phyloP scores from a whole-genome alignment of 2,113 vertebrate species.

The Hyperopisus bebe region DNA sequence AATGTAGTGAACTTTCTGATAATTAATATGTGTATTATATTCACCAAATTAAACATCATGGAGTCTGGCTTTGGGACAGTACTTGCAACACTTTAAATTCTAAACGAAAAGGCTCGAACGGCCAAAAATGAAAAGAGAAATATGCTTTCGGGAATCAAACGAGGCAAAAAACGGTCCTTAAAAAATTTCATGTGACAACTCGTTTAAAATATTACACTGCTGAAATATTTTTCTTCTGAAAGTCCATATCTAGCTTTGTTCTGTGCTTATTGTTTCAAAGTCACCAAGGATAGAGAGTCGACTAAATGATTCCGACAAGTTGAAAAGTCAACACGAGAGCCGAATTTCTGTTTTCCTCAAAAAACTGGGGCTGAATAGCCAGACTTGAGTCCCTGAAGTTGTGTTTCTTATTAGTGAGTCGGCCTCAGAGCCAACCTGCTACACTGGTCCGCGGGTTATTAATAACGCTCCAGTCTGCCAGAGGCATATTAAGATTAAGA shows the following conservation, averaged over 20 bases:
- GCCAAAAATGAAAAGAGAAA: neutral
- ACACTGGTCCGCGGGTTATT: neutral
- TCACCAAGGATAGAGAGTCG: neutral
- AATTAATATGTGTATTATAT: neutral
- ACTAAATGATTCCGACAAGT: slow-evolving; percentile 3
- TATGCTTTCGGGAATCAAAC: neutral
- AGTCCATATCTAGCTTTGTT: slow-evolving; percentile 1
- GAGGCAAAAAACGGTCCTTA: neutral
- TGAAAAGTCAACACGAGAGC: slow-evolving; percentile 9
- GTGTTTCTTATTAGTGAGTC: neutral
- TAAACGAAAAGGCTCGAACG: neutral
- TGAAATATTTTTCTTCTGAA: neutral
- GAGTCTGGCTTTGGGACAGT: neutral
- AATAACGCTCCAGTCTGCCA: neutral
- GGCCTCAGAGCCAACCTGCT: neutral
- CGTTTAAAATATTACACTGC: neutral
- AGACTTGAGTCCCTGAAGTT: neutral
- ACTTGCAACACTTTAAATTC: neutral
- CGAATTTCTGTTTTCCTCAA: neutral
- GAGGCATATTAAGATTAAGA: neutral
- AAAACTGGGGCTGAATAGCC: neutral
- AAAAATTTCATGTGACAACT: neutral
- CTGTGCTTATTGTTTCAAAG: neutral
- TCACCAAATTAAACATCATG: neutral
- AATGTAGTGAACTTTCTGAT: neutral